Evolutionary conservation across 2,113 vertebrate genomes (phyloP), one percentile per base, ranked within the genome.

Genomic region (Cinclus mexicanus): DNA sequence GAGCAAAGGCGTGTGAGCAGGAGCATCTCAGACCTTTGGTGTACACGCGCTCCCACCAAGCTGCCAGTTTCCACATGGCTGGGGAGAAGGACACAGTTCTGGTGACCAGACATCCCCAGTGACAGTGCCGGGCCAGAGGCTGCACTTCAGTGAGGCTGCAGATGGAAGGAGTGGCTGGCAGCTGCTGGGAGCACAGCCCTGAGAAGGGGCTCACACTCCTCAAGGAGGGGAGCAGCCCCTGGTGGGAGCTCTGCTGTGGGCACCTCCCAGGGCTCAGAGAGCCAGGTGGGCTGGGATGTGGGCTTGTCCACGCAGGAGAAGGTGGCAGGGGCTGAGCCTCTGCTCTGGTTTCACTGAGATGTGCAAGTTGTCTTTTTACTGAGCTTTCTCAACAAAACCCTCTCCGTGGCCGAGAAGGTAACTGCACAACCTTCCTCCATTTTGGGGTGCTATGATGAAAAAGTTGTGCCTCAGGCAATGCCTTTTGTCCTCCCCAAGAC

Each of bases 161-260:
- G 41, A 14, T n/a, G 41, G 11, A 71, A 50, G 8, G 7, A 12
- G 21, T 11, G 26, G 52, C 42, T 90, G 78, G 26, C 77, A 80
- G 33, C 14, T 71, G 28, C 59, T 11, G 44, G 28, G 25, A 86
- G 33, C 52, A 42, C 26, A 56, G 11, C 6, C 6, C 35, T 64
- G 63, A 1, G 0, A 16, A 80, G n/a, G 26, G 6, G 24, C 21
- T 80, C 4, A 3, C 9, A 1, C 13, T 47, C 10, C 33, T 63
- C 2, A 0, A 9, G n/a, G 12, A 9, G 6, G 21, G 52, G 28
- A 80, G 23, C 14, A 83, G n/a, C 29, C 52, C 2, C 0, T 2
- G 44, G 28, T 55, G 57, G 23, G 39, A 85, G 19, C 64, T 5
- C 3, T 3, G 10, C 42, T 39, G 3, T 23, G n/a, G 37, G 42